These are phyloP conservation scores for Ancistrus triradiatus DNA, from an alignment of 2,113 vertebrate species.

Conservation along the genomic window DNA sequence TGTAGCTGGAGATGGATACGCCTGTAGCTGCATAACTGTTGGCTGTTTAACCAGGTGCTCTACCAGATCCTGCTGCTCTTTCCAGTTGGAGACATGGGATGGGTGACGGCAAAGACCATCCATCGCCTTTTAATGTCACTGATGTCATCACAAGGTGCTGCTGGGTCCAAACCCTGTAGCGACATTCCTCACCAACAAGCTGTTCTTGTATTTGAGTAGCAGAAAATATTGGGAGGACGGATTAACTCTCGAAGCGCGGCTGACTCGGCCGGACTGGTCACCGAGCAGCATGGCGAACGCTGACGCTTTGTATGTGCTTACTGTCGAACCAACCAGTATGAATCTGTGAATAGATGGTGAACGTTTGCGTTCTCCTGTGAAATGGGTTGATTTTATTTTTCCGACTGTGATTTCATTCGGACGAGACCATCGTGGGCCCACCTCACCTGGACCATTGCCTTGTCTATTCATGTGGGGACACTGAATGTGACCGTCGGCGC, in stretches of 20 bases:
- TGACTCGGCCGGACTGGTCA: slow-evolving; percentile 16
- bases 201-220: slow-evolving; percentile 34
- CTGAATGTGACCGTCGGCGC: slow-evolving; percentile 1
- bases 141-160: slow-evolving; percentile 43
- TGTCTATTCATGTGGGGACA: neutral
- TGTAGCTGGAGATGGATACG: slow-evolving; percentile 22
- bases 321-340: slow-evolving; percentile 34
- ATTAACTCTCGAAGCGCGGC: slow-evolving; percentile 8
- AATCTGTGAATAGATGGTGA: slow-evolving; percentile 39
- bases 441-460: slow-evolving; percentile 10
- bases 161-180: slow-evolving; percentile 42
- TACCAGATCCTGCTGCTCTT: neutral
- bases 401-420: slow-evolving; percentile 2
- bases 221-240: slow-evolving; percentile 26
- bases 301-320: slow-evolving; percentile 27
- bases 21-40: slow-evolving; percentile 30
- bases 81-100: neutral
- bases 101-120: slow-evolving; percentile 13
- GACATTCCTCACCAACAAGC: slow-evolving; percentile 18
- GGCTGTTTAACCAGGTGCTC: slow-evolving; percentile 29
- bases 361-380: slow-evolving; percentile 22
- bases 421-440: slow-evolving; percentile 6
- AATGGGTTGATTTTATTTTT: slow-evolving; percentile 6
- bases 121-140: slow-evolving; percentile 30
- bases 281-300: slow-evolving; percentile 17